A percentile compares a stretch with the other conserved stretches of the same genome.
Evolutionary conservation across 2,888 invertebrate species (phyloP).

Genomic region (Watsonalla binaria): DNA sequence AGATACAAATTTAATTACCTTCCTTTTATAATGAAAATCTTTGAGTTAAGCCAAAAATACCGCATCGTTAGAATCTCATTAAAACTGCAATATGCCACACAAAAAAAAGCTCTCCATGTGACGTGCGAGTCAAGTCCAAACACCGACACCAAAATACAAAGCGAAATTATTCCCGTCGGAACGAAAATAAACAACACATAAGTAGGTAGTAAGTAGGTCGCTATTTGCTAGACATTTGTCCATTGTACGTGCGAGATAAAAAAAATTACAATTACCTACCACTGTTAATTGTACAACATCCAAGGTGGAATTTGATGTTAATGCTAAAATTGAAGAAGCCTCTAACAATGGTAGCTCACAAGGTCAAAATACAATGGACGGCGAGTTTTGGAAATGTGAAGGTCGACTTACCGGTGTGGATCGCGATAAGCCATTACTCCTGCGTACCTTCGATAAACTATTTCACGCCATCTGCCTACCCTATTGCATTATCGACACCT

Average conservation of each 20-base stretch:
- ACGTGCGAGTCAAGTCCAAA: neutral
- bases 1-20: neutral
- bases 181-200: neutral
- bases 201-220: constrained; percentile 1
- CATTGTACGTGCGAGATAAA: neutral
- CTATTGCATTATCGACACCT: constrained; percentile 3
- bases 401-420: constrained; percentile 45
- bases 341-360: constrained; percentile 47
- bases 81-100: neutral
- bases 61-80: neutral
- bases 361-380: constrained; percentile 58
- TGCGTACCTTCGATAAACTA: constrained; percentile 53
- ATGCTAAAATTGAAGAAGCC: constrained; percentile 55
- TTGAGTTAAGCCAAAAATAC: neutral
- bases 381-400: constrained; percentile 67
- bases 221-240: neutral
- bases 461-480: constrained; percentile 48
- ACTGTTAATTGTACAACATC: constrained; percentile 49
- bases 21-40: constrained; percentile 4
- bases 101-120: neutral
- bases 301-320: constrained; percentile 67
- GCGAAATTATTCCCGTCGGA: neutral
- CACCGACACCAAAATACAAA: neutral
- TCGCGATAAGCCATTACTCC: constrained; percentile 60
- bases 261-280: constrained; percentile 32